phyloP scores from a whole-genome alignment of 2,797 vertebrate species.

The Sebastes taczanowskii region DNA sequence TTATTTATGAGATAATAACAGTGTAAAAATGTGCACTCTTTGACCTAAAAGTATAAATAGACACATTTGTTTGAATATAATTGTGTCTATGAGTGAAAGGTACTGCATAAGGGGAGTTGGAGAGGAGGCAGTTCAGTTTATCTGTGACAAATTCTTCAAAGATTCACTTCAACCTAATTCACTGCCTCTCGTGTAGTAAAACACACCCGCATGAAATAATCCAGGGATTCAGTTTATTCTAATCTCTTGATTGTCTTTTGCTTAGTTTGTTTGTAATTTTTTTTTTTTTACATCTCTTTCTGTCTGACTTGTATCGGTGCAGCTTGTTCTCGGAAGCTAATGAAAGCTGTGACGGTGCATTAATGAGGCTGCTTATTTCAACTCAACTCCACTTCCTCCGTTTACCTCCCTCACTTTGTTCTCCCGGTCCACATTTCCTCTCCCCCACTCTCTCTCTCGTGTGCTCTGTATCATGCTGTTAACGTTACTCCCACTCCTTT shows the following conservation, averaged over 20 bases:
- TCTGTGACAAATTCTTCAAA: slow-evolving; percentile 66
- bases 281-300: slow-evolving; percentile 63
- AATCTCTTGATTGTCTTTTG: slow-evolving; percentile 44
- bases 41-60: background rate
- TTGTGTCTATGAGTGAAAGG: background rate
- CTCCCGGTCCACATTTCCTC: slow-evolving; percentile 50
- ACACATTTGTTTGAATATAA: background rate
- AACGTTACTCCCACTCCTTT: slow-evolving; percentile 38
- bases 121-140: slow-evolving; percentile 38
- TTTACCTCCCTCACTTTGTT: slow-evolving; percentile 59
- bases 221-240: slow-evolving; percentile 8
- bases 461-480: slow-evolving; percentile 21
- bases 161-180: slow-evolving; percentile 53
- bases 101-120: background rate
- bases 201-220: slow-evolving; percentile 20
- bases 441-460: slow-evolving; percentile 32
- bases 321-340: slow-evolving; percentile 85
- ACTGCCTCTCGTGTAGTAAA: slow-evolving; percentile 11
- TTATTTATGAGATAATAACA: background rate
- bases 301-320: slow-evolving; percentile 82
- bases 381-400: slow-evolving; percentile 74
- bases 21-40: background rate
- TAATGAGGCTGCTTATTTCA: slow-evolving; percentile 89
- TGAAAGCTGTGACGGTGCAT: slow-evolving; percentile 90
- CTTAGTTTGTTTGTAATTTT: slow-evolving; percentile 41